Percentiles rank a stretch among this genome's conserved stretches.
These are phyloP conservation scores for Calephelis nemesis DNA, from an alignment of 1,140 invertebrate species.

Conservation along the genomic window DNA sequence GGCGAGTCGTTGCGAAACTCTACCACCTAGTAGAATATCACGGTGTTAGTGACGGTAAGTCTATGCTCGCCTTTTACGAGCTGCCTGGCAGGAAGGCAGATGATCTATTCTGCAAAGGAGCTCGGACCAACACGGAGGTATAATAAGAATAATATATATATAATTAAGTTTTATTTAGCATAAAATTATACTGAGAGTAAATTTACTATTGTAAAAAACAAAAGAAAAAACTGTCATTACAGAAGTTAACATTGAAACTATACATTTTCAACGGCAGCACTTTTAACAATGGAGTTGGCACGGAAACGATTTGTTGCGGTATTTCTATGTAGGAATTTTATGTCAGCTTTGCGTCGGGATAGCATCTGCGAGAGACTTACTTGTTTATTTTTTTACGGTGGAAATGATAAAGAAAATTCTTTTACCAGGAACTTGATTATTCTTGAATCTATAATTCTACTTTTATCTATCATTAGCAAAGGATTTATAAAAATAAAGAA, in stretches of 20 bases:
- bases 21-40: too few species aligned
- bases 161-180: too few species aligned
- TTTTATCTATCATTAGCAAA: too few species aligned
- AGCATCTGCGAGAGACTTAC: constrained; percentile 6
- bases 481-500: too few species aligned
- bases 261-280: constrained; percentile 14
- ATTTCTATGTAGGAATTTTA: constrained; percentile 4
- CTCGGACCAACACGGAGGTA: too few species aligned
- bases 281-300: constrained; percentile 16
- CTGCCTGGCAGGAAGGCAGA: too few species aligned
- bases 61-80: too few species aligned
- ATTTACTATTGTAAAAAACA: background rate
- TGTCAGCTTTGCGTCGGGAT: constrained; percentile 6
- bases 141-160: too few species aligned
- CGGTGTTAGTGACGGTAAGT: too few species aligned
- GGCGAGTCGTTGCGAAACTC: too few species aligned
- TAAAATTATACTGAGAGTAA: background rate
- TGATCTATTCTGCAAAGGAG: too few species aligned
- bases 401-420: background rate
- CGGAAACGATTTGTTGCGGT: constrained; percentile 13
- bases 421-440: background rate
- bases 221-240: constrained; percentile 2
- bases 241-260: constrained; percentile 5
- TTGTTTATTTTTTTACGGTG: constrained; percentile 1
- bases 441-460: too few species aligned